phyloP scores from a whole-genome alignment of 2,888 invertebrate species.

The Candidula unifasciata region DNA sequence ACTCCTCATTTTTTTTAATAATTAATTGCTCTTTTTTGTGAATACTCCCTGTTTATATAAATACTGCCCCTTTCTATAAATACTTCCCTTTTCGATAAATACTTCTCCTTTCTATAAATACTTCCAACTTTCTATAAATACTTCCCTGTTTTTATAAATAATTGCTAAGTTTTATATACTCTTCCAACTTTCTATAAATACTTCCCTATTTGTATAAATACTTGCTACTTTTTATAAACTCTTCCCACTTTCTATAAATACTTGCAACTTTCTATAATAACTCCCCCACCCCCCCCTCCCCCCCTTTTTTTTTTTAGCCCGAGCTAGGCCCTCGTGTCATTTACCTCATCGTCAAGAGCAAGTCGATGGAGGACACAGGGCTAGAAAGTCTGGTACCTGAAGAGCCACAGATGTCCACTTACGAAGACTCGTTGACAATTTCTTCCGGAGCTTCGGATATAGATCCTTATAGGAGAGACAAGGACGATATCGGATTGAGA shows the following conservation, averaged over 20 bases:
- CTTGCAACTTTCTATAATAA: too few relatives aligned
- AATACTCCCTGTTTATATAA: too few relatives aligned
- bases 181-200: not conserved
- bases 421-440: slow-evolving; percentile 31
- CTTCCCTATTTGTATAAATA: not conserved
- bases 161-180: too few relatives aligned
- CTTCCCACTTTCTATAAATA: not conserved
- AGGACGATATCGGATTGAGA: not conserved
- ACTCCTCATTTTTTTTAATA: too few relatives aligned
- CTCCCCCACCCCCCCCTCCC: too few relatives aligned
- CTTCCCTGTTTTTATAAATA: too few relatives aligned
- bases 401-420: not conserved
- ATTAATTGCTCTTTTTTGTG: too few relatives aligned
- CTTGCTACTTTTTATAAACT: too few relatives aligned
- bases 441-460: slow-evolving; percentile 38
- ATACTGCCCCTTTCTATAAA: too few relatives aligned
- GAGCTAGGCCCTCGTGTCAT: slow-evolving; percentile 40
- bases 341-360: slow-evolving; percentile 26
- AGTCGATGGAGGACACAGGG: not conserved
- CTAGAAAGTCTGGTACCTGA: not conserved
- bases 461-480: slow-evolving; percentile 9
- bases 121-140: too few relatives aligned
- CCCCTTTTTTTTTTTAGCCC: slow-evolving; percentile 1
- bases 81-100: too few relatives aligned
- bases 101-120: too few relatives aligned